These are phyloP conservation scores for Pelobates cultripes DNA, from an alignment of 2,797 vertebrate genomes.

Conservation along the genomic window DNA sequence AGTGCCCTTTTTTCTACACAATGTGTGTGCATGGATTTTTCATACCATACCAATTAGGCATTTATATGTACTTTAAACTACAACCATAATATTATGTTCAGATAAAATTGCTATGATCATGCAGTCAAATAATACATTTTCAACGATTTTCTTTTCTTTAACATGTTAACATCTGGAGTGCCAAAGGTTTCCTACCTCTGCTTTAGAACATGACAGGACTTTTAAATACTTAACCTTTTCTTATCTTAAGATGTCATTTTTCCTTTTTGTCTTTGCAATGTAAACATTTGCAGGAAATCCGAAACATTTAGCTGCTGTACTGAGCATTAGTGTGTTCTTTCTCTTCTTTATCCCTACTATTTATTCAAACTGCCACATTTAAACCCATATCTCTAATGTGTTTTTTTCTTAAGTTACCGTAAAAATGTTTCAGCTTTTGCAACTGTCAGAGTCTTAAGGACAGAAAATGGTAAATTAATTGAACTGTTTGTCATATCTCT, in stretches of 20 bases:
- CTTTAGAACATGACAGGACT: neutral
- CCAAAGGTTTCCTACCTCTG: no score
- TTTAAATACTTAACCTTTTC: slow-evolving; percentile 9
- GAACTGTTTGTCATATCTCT: slow-evolving; percentile 59
- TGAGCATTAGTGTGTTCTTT: slow-evolving; percentile 49
- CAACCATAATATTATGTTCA: no score
- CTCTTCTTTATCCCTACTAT: neutral
- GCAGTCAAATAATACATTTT: no score
- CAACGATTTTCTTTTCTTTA: no score
- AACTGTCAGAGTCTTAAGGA: slow-evolving; percentile 22
- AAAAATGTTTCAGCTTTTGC: slow-evolving; percentile 53
- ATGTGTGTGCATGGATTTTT: no score
- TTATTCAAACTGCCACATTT: slow-evolving; percentile 46
- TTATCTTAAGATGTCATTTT: slow-evolving; percentile 28
- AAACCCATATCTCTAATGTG: slow-evolving; percentile 61
- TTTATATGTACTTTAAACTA: no score
- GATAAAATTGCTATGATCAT: no score
- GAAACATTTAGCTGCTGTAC: slow-evolving; percentile 60
- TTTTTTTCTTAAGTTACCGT: slow-evolving; percentile 55
- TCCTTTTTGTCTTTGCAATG: slow-evolving; percentile 59
- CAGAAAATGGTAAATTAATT: slow-evolving; percentile 48
- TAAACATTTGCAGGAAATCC: slow-evolving; percentile 68
- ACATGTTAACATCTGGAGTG: no score
- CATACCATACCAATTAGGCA: no score
- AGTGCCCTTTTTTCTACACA: no score